These are phyloP conservation scores for Pocillopora grandis DNA, from an alignment of 92 coral and sea anemone species.

Conservation along the genomic window DNA sequence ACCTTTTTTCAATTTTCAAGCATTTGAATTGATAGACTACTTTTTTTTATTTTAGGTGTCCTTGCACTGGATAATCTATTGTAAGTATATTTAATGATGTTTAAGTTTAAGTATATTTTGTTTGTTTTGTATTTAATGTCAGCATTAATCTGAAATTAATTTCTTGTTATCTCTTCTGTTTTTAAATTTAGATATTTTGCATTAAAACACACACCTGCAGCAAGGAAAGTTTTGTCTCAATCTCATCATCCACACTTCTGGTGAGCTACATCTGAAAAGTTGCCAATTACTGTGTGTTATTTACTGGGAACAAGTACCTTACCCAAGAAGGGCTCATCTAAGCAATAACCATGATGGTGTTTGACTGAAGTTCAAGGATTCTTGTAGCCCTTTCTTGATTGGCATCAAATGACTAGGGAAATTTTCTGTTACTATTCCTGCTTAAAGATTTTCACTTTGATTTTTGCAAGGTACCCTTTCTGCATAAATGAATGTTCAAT, in stretches of 20 bases:
- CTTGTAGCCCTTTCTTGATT: no score
- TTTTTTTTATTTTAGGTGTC: constrained; percentile 58
- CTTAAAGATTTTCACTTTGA: no score
- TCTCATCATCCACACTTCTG: constrained; percentile 96
- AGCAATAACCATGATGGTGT: no score
- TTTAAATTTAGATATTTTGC: constrained; percentile 80
- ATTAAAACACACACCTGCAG: constrained; percentile 77
- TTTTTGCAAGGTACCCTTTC: no score
- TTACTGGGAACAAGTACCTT: no score
- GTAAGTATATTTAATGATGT: constrained; percentile 60
- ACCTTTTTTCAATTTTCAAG: not conserved
- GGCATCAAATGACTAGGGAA: no score
- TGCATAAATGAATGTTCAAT: no score
- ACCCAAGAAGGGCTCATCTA: no score
- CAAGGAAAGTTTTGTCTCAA: constrained; percentile 86
- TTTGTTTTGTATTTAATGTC: not conserved
- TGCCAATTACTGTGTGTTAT: no score
- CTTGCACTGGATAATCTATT: constrained; percentile 88
- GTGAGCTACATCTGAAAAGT: constrained; percentile 42
- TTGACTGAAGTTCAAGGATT: no score
- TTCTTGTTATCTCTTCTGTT: not conserved
- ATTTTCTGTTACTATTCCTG: no score
- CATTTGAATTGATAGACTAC: not conserved
- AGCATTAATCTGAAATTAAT: not conserved
- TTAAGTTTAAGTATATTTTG: not conserved